Evolutionary conservation across 2,888 invertebrate species (phyloP).

Genomic region (Ichneumon xanthorius): DNA sequence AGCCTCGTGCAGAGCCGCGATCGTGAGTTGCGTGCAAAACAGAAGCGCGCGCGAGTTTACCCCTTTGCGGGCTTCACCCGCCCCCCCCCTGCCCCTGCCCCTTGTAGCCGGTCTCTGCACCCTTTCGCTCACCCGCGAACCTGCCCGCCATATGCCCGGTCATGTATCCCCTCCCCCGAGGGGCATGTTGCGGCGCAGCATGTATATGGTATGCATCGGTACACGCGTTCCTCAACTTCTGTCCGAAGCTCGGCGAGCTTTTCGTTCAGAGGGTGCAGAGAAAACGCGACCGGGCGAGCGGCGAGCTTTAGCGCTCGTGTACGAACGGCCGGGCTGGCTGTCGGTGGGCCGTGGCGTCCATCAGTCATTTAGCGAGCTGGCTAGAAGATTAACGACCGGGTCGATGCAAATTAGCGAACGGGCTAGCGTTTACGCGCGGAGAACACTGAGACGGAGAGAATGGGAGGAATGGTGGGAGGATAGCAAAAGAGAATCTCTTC

Average conservation of each 20-base stretch:
- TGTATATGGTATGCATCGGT: conserved; percentile 39
- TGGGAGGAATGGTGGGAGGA: neutral
- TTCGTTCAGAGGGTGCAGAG: conserved; percentile 11
- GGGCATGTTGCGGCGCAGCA: conserved; percentile 29
- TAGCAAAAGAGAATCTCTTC: neutral
- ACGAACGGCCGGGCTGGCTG: conserved; percentile 53
- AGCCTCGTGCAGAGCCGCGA: conserved; percentile 26
- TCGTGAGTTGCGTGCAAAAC: conserved; percentile 65
- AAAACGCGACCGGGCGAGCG: conserved; percentile 19
- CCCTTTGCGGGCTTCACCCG: conserved; percentile 38
- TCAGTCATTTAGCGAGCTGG: conserved; percentile 75
- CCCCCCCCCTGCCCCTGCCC: neutral
- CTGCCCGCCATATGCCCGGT: conserved; percentile 34
- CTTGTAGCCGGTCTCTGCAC: conserved; percentile 24
- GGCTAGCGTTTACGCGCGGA: conserved; percentile 46
- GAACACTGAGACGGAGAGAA: conserved; percentile 28
- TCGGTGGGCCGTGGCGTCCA: conserved; percentile 68
- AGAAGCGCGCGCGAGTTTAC: conserved; percentile 54
- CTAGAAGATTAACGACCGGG: conserved; percentile 76
- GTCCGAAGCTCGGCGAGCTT: conserved; percentile 36
- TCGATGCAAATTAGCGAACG: conserved; percentile 74
- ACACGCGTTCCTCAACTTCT: conserved; percentile 48
- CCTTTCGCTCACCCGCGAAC: conserved; percentile 15
- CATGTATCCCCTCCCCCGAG: conserved; percentile 32
- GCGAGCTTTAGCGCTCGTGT: conserved; percentile 33